Evolutionary conservation across 2,888 invertebrate genomes (phyloP), one percentile per base, ranked within the genome.

Genomic region (Pristionchus arcanus): DNA sequence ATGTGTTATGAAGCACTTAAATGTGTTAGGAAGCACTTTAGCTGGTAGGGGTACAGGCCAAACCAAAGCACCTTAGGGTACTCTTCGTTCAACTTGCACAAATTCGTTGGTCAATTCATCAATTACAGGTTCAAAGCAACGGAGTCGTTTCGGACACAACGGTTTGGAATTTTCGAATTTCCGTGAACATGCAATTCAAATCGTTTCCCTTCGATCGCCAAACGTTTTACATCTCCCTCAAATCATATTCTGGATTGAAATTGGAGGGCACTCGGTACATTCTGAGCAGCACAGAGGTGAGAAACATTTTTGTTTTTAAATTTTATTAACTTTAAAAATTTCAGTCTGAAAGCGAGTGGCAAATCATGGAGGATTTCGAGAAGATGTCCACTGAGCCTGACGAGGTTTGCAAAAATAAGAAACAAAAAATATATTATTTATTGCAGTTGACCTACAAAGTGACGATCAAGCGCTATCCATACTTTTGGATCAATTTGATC

Each of bases 401-500:
- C 42, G 9, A 9, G 42, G 9, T 5, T 42, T 42, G 11, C 42
- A 49, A 55, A 21, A 16, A 55, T 55, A 21, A 2, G 15, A 55
- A 55, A 19, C 19, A 5, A 55, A 21, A 1, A 9, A 21, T 55
- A 4, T 4, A 55, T 19, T 19, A 68, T 68, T n/a, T 13, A 11
- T 53, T 53, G 49, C 49, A 81, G 81, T 28, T 81, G 42, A 11
- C 28, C 16, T 81, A 81, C 81, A 49, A 81, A 53, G 81, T 81
- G n/a, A 11, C 21, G 2, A 31, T 85, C 59, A 85, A 85, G 28
- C 55, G 84, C 0, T 59, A 59, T 37, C 59, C 84, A 0, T 59
- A 34, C 59, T 85, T 85, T 59, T 85, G 84, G 84, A 59, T 59
- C 7, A 21, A 21, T 31, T 59, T 85, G 21, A 59, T 85, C 84